phyloP scores from a whole-genome alignment of 2,797 vertebrate genomes.

The Momotus momota region DNA sequence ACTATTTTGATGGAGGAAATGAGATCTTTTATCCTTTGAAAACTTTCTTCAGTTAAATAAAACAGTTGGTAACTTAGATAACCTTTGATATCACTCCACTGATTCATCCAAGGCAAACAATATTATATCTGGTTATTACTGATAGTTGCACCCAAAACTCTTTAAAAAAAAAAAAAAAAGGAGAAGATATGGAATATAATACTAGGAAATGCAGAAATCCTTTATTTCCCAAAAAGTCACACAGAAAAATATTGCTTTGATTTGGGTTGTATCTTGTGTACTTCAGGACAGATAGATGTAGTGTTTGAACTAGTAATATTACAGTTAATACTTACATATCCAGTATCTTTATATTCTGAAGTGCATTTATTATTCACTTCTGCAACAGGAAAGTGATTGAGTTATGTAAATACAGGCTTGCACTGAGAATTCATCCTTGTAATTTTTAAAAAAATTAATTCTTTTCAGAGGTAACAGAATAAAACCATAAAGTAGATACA shows the following conservation, averaged over 20 bases:
- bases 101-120: background rate
- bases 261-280: rapidly evolving
- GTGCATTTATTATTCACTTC: background rate
- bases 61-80: background rate
- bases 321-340: background rate
- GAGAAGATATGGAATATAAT: background rate
- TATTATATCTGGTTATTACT: background rate
- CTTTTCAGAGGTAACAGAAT: background rate
- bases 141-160: background rate
- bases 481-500: background rate
- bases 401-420: background rate
- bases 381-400: background rate
- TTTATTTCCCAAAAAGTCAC: background rate
- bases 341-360: background rate
- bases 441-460: background rate
- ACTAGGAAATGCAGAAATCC: background rate
- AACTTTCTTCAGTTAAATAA: background rate
- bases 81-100: background rate
- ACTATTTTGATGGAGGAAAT: background rate
- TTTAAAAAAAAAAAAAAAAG: background rate
- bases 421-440: background rate
- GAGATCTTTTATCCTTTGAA: background rate
- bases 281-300: background rate
- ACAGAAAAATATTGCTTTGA: background rate
- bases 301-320: background rate